Percentiles rank a stretch among this genome's conserved stretches.
These are phyloP conservation scores for Magallana gigas DNA, from an alignment of 1,140 invertebrate genomes.

Conservation along the genomic window DNA sequence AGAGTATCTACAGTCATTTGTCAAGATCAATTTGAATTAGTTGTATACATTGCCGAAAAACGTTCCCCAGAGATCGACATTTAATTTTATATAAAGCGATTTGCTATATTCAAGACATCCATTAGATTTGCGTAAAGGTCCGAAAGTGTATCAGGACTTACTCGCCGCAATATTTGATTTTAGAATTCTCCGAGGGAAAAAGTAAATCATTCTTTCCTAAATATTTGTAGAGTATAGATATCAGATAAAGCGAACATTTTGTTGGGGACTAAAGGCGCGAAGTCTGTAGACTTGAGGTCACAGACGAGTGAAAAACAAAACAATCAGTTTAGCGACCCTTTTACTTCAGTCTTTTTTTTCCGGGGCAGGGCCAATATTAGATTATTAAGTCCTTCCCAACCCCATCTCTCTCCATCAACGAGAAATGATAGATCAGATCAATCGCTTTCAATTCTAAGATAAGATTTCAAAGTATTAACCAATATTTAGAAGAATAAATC, in stretches of 20 bases:
- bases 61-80: slow-evolving; percentile 19
- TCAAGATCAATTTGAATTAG: slow-evolving; percentile 44
- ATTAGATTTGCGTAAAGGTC: slow-evolving; percentile 33
- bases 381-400: too few relatives aligned
- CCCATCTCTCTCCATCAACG: too few relatives aligned
- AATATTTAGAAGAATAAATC: too few relatives aligned
- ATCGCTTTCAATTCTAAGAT: too few relatives aligned
- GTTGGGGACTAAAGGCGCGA: slow-evolving; percentile 4
- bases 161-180: slow-evolving; percentile 36
- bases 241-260: slow-evolving; percentile 11
- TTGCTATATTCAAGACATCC: slow-evolving; percentile 19
- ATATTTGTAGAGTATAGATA: slow-evolving; percentile 25
- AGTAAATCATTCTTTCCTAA: slow-evolving; percentile 23
- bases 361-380: too few relatives aligned
- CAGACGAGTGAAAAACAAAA: neutral
- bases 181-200: slow-evolving; percentile 20
- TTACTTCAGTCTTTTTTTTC: neutral
- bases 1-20: slow-evolving; percentile 32
- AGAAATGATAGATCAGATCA: too few relatives aligned
- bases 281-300: neutral
- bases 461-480: too few relatives aligned
- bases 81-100: slow-evolving; percentile 44
- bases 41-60: slow-evolving; percentile 35
- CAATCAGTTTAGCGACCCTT: neutral
- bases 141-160: slow-evolving; percentile 35